Percentiles rank a stretch among this genome's conserved stretches.
Evolutionary conservation across 2,113 vertebrate species (phyloP).

Genomic region (human): GRCh38 chr2:184942001-184942500

Average conservation of each 20-base stretch:
- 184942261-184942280: background rate
- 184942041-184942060: background rate
- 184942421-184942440: background rate
- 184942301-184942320: background rate
- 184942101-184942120: background rate
- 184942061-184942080: background rate
- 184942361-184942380: background rate
- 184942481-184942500: background rate
- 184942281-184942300: background rate
- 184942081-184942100: background rate
- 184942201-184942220: background rate
- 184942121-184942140: background rate
- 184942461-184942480: background rate
- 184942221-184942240: background rate
- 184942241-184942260: background rate
- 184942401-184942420: slow-evolving; percentile 19
- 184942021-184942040: background rate
- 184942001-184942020: too few species aligned
- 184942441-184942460: background rate
- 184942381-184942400: background rate
- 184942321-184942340: background rate
- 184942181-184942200: background rate
- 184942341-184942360: background rate
- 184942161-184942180: background rate
- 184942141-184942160: background rate